Evolutionary conservation across 2,113 vertebrate species (phyloP).

Genomic region (Tapirus terrestris): DNA sequence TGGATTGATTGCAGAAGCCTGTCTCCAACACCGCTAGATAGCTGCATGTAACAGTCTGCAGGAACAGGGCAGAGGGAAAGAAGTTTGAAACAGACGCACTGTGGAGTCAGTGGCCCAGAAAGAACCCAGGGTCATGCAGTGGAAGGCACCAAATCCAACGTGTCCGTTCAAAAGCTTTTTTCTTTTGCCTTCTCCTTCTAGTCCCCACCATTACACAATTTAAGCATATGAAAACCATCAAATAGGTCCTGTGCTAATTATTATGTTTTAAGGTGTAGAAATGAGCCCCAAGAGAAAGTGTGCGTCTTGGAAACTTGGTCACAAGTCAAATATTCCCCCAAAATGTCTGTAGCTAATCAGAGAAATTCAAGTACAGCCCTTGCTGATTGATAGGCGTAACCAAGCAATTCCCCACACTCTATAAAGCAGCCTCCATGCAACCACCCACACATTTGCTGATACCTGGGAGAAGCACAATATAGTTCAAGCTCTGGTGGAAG

Average conservation of each 20-base stretch:
- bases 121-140: background rate
- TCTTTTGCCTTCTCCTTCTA: background rate
- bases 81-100: background rate
- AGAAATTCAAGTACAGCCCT: conserved; percentile 72
- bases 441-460: conserved; percentile 66
- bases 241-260: background rate
- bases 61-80: background rate
- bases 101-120: background rate
- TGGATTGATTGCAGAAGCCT: background rate
- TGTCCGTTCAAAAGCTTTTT: background rate
- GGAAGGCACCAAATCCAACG: background rate
- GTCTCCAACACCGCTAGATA: background rate
- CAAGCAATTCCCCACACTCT: conserved; percentile 74
- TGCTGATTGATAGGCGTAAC: conserved; percentile 74
- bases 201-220: background rate
- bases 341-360: conserved; percentile 73
- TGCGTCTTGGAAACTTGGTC: conserved; percentile 48
- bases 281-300: background rate
- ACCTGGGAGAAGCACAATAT: conserved; percentile 65
- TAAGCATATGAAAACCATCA: background rate
- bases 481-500: conserved; percentile 51
- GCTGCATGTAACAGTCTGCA: background rate
- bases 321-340: conserved; percentile 36
- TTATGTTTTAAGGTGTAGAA: background rate
- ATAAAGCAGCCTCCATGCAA: conserved; percentile 63